Evolutionary conservation across 2,888 invertebrate species (phyloP), one percentile per base, ranked within the genome.

Genomic region (Melanotus villosus): DNA sequence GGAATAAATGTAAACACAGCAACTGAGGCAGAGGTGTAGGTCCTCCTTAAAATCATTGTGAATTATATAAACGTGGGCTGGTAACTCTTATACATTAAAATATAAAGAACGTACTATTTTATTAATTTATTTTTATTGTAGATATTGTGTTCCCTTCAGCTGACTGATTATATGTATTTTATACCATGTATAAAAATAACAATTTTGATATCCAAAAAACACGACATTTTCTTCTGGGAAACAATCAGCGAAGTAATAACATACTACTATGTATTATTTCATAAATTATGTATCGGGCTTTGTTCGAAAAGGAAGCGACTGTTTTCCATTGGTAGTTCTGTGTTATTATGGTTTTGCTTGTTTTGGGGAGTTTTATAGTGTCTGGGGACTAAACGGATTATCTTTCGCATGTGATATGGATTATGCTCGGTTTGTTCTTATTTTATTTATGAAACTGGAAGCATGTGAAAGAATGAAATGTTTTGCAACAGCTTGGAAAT

Each of bases 381-480:
- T 70, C 70, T 70, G 70, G 70, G 67, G 67, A 70, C 70, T 70
- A 72, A 70, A 70, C 67, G 72, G 72, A 72, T 72, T 72, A 72
- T 72, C 67, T 68, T 67, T 70, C 64, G 57, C 65, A 67, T 70
- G 65, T 68, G 68, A 59, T 68, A 68, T 63, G 70, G 65, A 71
- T 71, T 71, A 71, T 71, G 68, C 68, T 68, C 47, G 58, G 69
- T 65, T 71, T 71, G 66, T 57, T 65, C 60, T 62, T 65, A 60
- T 68, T 69, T 45, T 58, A 62, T 67, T 59, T 54, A 60, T 60
- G 43, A 66, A 60, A 52, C 43, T 14, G 12, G 59, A 1, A 57
- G 12, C 32, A 32, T n/a, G 23, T 38, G 10, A 16, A 38, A 16
- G 36, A 62, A 62, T 36, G 26, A 63, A 63, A 62, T 14, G 36